Evolutionary conservation across 2,797 vertebrate species (phyloP).

Genomic region (Chromobotia macracanthus): DNA sequence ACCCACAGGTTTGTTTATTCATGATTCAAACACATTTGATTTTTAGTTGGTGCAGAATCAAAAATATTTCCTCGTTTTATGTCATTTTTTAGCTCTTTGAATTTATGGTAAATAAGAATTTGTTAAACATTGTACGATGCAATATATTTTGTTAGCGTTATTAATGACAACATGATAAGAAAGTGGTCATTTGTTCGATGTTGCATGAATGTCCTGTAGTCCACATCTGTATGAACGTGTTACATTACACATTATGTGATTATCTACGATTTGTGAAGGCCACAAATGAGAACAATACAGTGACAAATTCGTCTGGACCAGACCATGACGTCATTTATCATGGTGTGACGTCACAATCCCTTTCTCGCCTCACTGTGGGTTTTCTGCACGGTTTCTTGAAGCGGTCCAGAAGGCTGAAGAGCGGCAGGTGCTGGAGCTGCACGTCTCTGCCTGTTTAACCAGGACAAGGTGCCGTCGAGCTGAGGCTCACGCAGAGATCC

Average conservation of each 20-base stretch:
- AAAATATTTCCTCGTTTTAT: too few species aligned
- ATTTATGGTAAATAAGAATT: too few species aligned
- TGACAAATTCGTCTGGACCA: background rate
- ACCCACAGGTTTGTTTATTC: too few species aligned
- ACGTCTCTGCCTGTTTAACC: conserved; percentile 77
- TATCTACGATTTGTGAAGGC: background rate
- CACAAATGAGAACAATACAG: background rate
- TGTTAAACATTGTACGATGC: too few species aligned
- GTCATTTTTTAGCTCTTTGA: too few species aligned
- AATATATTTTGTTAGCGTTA: too few species aligned
- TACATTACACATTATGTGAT: background rate
- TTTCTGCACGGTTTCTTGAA: background rate
- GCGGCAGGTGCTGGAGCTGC: conserved; percentile 55
- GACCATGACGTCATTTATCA: background rate
- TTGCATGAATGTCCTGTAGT: background rate
- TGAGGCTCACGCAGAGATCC: conserved; percentile 77
- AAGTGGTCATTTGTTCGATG: background rate
- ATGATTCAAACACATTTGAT: too few species aligned
- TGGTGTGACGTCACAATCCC: background rate
- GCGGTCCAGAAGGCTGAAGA: conserved; percentile 23
- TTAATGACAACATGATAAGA: background rate
- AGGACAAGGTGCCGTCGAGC: conserved; percentile 71
- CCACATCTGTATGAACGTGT: background rate
- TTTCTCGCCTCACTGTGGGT: background rate
- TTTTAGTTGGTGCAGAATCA: too few species aligned